A percentile compares a stretch with the other conserved stretches of the same genome.
phyloP scores from a whole-genome alignment of 1,140 invertebrate genomes.

The Pinna nobilis region DNA sequence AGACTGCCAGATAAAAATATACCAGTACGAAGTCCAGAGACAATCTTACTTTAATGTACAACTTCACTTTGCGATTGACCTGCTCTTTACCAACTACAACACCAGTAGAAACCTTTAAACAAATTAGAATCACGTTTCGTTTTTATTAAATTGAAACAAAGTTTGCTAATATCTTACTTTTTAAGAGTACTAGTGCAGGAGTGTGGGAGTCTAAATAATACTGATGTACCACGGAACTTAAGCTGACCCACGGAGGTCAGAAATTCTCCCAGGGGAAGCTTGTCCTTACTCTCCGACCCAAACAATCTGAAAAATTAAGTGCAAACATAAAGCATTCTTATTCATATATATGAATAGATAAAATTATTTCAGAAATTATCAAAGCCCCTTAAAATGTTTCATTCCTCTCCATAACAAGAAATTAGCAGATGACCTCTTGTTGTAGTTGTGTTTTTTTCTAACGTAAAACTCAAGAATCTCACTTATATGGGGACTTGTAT shows the following conservation, averaged over 20 bases:
- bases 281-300: conserved; percentile 67
- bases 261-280: conserved; percentile 75
- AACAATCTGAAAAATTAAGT: conserved; percentile 70
- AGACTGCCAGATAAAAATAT: too few species aligned
- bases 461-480: too few species aligned
- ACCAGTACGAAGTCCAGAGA: too few species aligned
- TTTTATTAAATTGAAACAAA: background rate
- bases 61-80: background rate
- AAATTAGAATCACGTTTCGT: background rate
- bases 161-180: conserved; percentile 41
- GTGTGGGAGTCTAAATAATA: conserved; percentile 74
- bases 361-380: too few species aligned
- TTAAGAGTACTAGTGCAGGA: conserved; percentile 64
- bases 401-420: too few species aligned
- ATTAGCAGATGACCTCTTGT: too few species aligned
- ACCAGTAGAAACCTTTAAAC: too few species aligned
- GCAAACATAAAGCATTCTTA: background rate
- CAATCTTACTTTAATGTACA: too few species aligned
- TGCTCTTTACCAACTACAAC: background rate
- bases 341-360: too few species aligned
- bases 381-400: too few species aligned
- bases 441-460: too few species aligned
- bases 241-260: conserved; percentile 77
- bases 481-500: too few species aligned
- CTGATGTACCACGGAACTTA: conserved; percentile 78